These are phyloP conservation scores for Macrophya annulata DNA, from an alignment of 2,888 invertebrate genomes.

Conservation along the genomic window DNA sequence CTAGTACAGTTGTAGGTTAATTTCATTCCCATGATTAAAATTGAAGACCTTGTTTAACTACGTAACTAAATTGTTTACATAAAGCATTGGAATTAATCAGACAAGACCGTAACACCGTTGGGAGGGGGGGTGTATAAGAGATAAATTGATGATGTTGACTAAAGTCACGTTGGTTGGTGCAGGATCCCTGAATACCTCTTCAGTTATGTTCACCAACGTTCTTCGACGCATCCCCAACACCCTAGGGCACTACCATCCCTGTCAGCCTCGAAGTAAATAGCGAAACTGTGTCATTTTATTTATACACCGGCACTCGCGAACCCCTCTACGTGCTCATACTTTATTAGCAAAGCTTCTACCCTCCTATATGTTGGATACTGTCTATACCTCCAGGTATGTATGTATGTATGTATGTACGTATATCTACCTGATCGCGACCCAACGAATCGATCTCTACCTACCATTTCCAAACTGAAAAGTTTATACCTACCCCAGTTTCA, in stretches of 20 bases:
- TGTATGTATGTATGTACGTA: not conserved
- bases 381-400: not conserved
- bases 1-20: not conserved
- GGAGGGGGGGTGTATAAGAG: not conserved
- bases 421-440: conserved; percentile 20
- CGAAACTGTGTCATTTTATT: conserved; percentile 51
- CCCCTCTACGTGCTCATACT: conserved; percentile 46
- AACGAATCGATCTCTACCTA: conserved; percentile 11
- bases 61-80: not conserved
- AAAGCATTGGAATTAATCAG: conserved; percentile 21
- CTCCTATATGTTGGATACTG: not conserved
- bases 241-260: not conserved
- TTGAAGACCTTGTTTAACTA: not conserved
- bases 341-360: conserved; percentile 49
- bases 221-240: not conserved
- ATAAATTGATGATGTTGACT: conserved; percentile 34
- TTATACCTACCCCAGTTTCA: not conserved
- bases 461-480: not conserved
- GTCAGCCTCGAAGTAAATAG: conserved; percentile 36
- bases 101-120: conserved; percentile 13
- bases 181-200: conserved; percentile 8
- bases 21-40: not conserved
- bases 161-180: conserved; percentile 2
- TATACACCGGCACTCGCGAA: conserved; percentile 40
- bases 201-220: not conserved